These are phyloP conservation scores for Vulpes ferrilata DNA, from an alignment of 2,113 vertebrate species.

Conservation along the genomic window DNA sequence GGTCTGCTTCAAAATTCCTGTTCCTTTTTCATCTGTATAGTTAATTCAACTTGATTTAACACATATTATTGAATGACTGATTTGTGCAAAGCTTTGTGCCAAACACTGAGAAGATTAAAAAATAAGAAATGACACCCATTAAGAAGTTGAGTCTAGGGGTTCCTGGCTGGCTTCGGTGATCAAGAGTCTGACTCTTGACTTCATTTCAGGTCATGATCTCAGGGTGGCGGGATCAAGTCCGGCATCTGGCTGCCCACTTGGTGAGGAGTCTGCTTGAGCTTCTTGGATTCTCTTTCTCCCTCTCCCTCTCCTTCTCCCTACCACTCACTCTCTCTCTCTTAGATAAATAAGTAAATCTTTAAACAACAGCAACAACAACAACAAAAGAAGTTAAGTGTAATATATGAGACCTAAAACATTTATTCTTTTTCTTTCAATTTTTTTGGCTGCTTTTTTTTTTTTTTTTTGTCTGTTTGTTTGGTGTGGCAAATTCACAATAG, in stretches of 20 bases:
- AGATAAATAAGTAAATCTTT: background rate
- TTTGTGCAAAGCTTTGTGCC: constrained; percentile 7
- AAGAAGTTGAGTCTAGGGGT: background rate
- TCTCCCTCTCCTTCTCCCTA: too few relatives aligned
- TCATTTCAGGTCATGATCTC: too few relatives aligned
- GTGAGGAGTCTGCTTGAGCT: too few relatives aligned
- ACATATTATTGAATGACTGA: background rate
- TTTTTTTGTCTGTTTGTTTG: background rate
- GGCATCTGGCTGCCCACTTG: too few relatives aligned
- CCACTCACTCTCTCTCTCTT: too few relatives aligned
- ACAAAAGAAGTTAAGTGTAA: background rate
- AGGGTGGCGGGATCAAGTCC: too few relatives aligned
- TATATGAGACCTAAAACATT: background rate
- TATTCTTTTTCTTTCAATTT: background rate
- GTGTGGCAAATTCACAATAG: constrained; percentile 83
- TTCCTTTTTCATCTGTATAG: background rate
- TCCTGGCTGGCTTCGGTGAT: too few relatives aligned
- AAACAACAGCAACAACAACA: background rate
- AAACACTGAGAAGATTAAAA: background rate
- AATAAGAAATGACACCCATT: background rate
- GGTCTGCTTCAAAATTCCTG: background rate
- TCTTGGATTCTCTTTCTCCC: too few relatives aligned
- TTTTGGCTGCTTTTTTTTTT: background rate
- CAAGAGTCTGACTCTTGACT: too few relatives aligned
- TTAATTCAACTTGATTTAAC: constrained; percentile 8